Base-by-base conservation (phyloP, 2,797 vertebrate species). In the Sarcophilus harrisii region DNA sequence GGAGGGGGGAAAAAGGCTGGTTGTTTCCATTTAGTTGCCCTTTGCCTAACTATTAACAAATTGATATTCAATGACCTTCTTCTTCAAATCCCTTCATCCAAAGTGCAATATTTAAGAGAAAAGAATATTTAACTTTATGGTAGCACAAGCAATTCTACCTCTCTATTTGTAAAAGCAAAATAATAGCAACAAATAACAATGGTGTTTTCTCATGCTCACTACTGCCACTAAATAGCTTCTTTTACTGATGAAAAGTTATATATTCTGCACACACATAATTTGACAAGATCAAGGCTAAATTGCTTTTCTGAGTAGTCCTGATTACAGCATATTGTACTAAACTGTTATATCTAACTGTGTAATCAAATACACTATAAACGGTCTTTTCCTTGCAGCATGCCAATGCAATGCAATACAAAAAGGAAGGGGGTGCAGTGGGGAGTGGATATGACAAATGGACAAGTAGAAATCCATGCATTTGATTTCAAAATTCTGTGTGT, bases 301-400 rank as follows among this genome's bases (percentile, higher is more conserved):
- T 98, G 96, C 95, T 98, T 98, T 98, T 98, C 95, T 98, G 96
- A 98, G 93, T 97, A 96, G 81, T 98, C 97, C 93, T 98, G 98
- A 98, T 98, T 98, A 96, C 92, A 97, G 49, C 90, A 89, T 57
- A 96, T 98, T 98, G 96, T 98, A 94, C 95, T 97, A 97, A 98
- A 97, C 92, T 97, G 57, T 98, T 97, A 97, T 96, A 92, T 96
- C 93, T 98, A 95, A 97, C 97, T 91, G 38, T 96, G 92, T 98
- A 98, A 98, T 98, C 96, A 98, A 98, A 98, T 97, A 90, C n/a
- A 95, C 94, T 95, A 97, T 94, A 97, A 98, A 97, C 57, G 94
- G 16, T 96, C 96, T 97, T 96, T 97, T 92, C 52, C 92, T 92
- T 98, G 96, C 96, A 97, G 60, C 93, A 96, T 97, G 91, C 93